Evolutionary conservation across 2,797 vertebrate species (phyloP).

Genomic region (Takifugu ocellatus): DNA sequence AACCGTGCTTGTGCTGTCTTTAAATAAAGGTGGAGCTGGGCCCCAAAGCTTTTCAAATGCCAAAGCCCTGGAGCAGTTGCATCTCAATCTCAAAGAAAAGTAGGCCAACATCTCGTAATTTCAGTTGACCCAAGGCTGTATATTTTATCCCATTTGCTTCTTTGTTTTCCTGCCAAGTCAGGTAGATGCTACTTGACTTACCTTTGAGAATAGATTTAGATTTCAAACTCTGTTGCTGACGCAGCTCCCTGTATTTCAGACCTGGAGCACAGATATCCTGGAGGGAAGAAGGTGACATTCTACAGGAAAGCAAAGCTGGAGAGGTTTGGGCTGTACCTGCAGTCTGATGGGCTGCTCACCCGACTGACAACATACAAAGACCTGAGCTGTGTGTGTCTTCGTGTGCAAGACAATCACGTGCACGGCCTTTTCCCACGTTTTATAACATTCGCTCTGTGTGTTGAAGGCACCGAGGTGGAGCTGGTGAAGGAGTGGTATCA

Average conservation of each 20-base stretch:
- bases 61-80: slow-evolving; percentile 80
- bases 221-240: too few relatives aligned
- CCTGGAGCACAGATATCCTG: slow-evolving; percentile 77
- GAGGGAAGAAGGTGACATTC: slow-evolving; percentile 72
- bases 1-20: slow-evolving; percentile 17
- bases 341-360: slow-evolving; percentile 75
- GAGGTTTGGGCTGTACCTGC: slow-evolving; percentile 77
- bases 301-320: slow-evolving; percentile 83
- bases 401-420: not conserved
- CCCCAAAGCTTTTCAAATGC: slow-evolving; percentile 75
- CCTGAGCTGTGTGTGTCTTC: slow-evolving; percentile 69
- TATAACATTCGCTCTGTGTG: slow-evolving; percentile 5
- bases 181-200: not conserved
- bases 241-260: slow-evolving; percentile 61
- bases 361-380: slow-evolving; percentile 79
- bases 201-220: too few relatives aligned
- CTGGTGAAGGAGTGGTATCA: slow-evolving; percentile 81
- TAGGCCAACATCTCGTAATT: slow-evolving; percentile 31
- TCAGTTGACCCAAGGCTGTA: too few relatives aligned
- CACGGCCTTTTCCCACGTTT: not conserved
- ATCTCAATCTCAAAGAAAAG: slow-evolving; percentile 79
- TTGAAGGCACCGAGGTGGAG: slow-evolving; percentile 69
- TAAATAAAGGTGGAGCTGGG: slow-evolving; percentile 64
- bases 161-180: not conserved
- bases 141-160: not conserved